Evolutionary conservation across 2,113 vertebrate genomes (phyloP), one percentile per base, ranked within the genome.

Genomic region (Crotophaga sulcirostris): DNA sequence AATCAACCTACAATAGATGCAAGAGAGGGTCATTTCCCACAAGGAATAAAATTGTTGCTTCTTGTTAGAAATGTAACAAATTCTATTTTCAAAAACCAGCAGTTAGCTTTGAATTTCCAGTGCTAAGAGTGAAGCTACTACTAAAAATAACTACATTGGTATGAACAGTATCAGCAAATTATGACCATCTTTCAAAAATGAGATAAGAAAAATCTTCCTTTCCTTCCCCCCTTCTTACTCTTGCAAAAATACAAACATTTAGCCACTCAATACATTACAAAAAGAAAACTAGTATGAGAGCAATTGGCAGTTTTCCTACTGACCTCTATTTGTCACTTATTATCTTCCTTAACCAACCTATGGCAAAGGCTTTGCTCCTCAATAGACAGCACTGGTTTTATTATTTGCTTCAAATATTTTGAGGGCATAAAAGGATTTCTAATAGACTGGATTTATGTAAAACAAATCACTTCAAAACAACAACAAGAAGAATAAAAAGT

Each of bases 1-100:
- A 99, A 98, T 99, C 99, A 97, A 99, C 99, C 99, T 99, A 96
- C 49, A 97, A 94, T 5, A 89, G 85, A 88, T 40, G 6, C 72
- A 91, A 96, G 23, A 79, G 2, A 69, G 11, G 44, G 62, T 88
- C 24, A 80, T 68, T 73, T 34, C 21, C n/a, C 25, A 1, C 13
- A 76, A 76, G 45, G 94, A 17, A 79, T 9, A 80, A 66, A 87
- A 73, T 31, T 9, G 7, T 34, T 84, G 36, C 31, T 51, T 47
- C 5, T 36, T 13, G 4, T 47, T 64, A 49, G 47, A 85, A 95
- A 76, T 33, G 95, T 36, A 90, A 94, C 72, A 85, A 94, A 96
- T 89, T 60, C 69, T 72, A 45, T 75, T 95, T 72, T 89, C 62
- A 84, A 78, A 91, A 89, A 89, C 58, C 14, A 55, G 73, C 29